Conservation (phyloP, 2,113 vertebrate species). For the Microcebus ravelobensis region DNA sequence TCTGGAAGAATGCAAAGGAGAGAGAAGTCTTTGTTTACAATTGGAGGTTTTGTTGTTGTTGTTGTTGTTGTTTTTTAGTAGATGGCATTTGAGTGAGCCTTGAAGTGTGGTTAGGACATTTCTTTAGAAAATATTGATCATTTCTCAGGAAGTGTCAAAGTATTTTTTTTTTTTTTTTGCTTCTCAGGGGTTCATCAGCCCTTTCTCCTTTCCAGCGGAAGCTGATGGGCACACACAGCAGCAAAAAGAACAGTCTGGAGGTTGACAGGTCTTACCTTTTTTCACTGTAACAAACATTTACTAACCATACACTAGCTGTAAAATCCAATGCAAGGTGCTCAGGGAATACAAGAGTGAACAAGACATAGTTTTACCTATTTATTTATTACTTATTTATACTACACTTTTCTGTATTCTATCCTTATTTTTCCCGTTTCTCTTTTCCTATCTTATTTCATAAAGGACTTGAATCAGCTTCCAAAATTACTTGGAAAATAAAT, state of each 20-base stretch:
- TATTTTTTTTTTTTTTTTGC: not conserved
- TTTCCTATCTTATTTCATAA: slow-evolving; percentile 15
- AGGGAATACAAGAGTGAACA: not conserved
- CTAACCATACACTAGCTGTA: not conserved
- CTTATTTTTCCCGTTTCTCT: not conserved
- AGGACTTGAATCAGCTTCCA: slow-evolving; percentile 1
- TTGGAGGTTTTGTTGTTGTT: no score
- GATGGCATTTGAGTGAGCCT: not conserved
- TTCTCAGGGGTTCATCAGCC: not conserved
- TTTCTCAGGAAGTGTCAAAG: not conserved
- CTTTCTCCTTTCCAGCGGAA: not conserved
- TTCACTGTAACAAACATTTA: not conserved
- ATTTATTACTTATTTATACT: not conserved
- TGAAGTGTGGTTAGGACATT: not conserved
- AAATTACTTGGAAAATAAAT: no score
- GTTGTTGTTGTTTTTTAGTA: no score
- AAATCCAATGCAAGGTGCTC: not conserved
- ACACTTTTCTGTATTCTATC: not conserved
- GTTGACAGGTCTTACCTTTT: not conserved
- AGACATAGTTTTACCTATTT: not conserved
- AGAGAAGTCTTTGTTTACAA: not conserved
- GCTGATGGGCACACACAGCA: not conserved
- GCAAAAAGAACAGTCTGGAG: not conserved
- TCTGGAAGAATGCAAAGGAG: not conserved
- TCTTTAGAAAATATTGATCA: not conserved